These are phyloP conservation scores for Chesias legatella DNA, from an alignment of 2,888 invertebrate genomes.

Conservation along the genomic window DNA sequence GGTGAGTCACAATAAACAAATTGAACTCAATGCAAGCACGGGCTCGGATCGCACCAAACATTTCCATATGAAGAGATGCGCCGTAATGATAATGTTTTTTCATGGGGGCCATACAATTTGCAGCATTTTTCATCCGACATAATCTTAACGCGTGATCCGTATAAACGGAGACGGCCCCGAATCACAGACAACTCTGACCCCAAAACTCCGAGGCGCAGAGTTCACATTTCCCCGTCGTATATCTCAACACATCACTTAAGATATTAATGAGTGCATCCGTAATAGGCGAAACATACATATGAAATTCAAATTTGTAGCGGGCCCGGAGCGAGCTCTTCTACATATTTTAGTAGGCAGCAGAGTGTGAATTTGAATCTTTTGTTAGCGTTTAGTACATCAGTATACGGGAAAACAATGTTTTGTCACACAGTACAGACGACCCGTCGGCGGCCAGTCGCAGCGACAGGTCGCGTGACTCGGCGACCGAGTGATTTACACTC, in stretches of 20 bases:
- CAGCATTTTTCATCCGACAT: conserved; percentile 73
- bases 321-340: conserved; percentile 73
- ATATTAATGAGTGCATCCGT: conserved; percentile 80
- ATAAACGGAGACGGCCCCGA: conserved; percentile 48
- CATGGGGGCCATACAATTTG: conserved; percentile 75
- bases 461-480: no score
- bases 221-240: conserved; percentile 45
- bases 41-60: conserved; percentile 38
- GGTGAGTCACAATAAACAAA: conserved; percentile 28
- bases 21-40: conserved; percentile 23
- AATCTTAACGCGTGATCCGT: conserved; percentile 69
- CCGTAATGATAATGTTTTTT: conserved; percentile 73
- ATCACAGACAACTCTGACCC: conserved; percentile 29
- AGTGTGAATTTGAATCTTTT: conserved; percentile 80
- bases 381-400: conserved; percentile 72
- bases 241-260: conserved; percentile 75
- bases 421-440: no score
- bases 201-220: conserved; percentile 39
- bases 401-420: conserved; percentile 58
- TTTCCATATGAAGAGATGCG: conserved; percentile 72
- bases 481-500: no score
- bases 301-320: conserved; percentile 79
- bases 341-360: conserved; percentile 79
- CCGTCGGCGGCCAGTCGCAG: no score
- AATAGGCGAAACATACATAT: conserved; percentile 80